These are phyloP conservation scores for Acanthisitta chloris DNA, from an alignment of 2,113 vertebrate genomes.

Conservation along the genomic window DNA sequence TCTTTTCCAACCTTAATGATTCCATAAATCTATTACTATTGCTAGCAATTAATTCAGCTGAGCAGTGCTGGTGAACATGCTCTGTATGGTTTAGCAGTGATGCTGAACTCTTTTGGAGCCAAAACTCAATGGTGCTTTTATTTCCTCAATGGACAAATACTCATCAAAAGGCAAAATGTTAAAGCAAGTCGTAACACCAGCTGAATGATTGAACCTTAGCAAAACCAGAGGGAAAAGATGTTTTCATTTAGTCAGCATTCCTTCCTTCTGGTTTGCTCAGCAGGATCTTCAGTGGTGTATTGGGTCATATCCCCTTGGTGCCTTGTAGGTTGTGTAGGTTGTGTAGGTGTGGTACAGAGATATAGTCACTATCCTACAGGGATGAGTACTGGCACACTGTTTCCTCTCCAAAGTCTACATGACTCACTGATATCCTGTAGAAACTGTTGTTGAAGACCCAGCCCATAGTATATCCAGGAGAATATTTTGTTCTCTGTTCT, in stretches of 20 bases:
- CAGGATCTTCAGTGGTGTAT: background rate
- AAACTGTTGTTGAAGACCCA: background rate
- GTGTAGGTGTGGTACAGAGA: background rate
- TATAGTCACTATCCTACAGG: background rate
- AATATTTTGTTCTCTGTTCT: background rate
- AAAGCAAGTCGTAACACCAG: background rate
- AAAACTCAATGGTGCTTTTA: background rate
- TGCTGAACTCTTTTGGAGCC: background rate
- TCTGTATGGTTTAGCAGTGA: background rate
- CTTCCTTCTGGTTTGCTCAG: background rate
- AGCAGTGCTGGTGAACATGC: background rate
- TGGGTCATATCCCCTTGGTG: background rate
- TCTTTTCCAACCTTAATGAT: background rate
- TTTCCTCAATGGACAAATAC: background rate
- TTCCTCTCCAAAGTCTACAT: accelerated
- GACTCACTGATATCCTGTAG: accelerated
- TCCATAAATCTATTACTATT: background rate
- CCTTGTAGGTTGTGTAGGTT: accelerated
- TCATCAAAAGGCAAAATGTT: background rate
- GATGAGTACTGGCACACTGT: background rate
- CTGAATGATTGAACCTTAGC: background rate
- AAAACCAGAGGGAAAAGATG: background rate
- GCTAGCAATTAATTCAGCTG: background rate
- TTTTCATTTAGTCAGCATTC: background rate
- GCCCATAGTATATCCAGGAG: background rate